Base-by-base conservation (phyloP, 2,797 vertebrate species). In the Moxostoma hubbsi region DNA sequence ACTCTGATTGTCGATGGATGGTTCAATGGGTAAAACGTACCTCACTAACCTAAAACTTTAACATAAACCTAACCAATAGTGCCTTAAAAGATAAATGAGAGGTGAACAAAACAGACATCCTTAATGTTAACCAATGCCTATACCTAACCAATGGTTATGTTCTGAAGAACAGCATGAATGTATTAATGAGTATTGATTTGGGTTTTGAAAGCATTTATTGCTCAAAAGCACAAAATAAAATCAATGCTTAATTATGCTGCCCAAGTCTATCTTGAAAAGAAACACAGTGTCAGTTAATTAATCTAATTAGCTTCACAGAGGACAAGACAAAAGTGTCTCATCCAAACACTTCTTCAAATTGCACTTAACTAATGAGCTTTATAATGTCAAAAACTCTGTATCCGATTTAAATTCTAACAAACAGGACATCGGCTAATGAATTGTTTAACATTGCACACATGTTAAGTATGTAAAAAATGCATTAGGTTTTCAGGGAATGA, bases 261-360 rank as follows among this genome's bases (percentile, higher is more conserved):
- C 46, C n/a, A 24, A 54, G 47, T 65, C 8, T 67, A 6, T 55
- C 68, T 71, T n/a, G 57, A 77, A 66, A 70, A 73, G 45, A 16
- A 53, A 83, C 61, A 80, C 59, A 67, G 78, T 67, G 18, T 79
- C 67, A 43, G 67, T 55, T 75, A 80, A 80, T 83, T 62, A 73
- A 75, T 73, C 67, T 59, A 67, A 80, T 72, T 73, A 80, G 54
- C 68, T 55, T 58, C 61, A 24, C 36, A 45, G 24, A 51, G 54
- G 49, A 76, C 57, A 8, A 77, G 57, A 69, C 7, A 10, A 69
- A 16, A 50, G 18, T 0, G 6, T 63, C 76, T 78, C 24, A 55
- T 55, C 49, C 43, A 57, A 71, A 57, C 59, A 65, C 77, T 64
- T 46, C 54, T 7, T 5, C 11, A 53, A 18, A 46, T 57, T 57